Conservation (phyloP, 2,888 invertebrate genomes). For the Rutpela maculata region DNA sequence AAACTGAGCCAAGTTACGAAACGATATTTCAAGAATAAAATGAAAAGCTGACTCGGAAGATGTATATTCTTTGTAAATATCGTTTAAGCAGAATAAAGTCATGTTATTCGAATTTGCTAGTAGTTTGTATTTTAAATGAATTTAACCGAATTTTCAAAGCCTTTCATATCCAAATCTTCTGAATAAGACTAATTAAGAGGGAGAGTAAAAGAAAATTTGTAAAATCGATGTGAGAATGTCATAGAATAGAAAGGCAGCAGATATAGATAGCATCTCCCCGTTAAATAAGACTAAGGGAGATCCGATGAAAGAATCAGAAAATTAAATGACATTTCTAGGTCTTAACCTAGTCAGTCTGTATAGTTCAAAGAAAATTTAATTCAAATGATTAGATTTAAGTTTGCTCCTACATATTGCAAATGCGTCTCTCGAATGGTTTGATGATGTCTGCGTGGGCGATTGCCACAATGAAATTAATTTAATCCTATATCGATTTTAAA, state of each 20-base stretch:
- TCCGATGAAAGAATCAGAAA: not conserved
- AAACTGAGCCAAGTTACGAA: no score
- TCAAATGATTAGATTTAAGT: not conserved
- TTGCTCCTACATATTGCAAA: not conserved
- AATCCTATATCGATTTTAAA: not conserved
- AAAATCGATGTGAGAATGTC: not conserved
- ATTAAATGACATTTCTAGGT: constrained; percentile 1
- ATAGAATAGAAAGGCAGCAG: not conserved
- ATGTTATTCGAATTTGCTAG: no score
- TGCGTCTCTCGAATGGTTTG: no score
- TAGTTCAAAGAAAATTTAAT: not conserved
- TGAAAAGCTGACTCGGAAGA: no score
- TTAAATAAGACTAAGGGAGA: not conserved
- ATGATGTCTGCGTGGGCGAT: not conserved
- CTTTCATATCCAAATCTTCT: not conserved
- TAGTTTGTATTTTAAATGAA: not conserved
- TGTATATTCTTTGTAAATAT: no score
- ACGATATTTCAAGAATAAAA: no score
- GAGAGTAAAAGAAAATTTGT: not conserved
- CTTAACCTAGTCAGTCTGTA: not conserved
- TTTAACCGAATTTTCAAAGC: not conserved
- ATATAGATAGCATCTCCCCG: not conserved
- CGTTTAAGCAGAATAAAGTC: no score
- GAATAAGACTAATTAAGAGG: not conserved
- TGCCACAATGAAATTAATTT: not conserved